phyloP scores from a whole-genome alignment of 1,140 invertebrate species.

The Drosophila biarmipes region DNA sequence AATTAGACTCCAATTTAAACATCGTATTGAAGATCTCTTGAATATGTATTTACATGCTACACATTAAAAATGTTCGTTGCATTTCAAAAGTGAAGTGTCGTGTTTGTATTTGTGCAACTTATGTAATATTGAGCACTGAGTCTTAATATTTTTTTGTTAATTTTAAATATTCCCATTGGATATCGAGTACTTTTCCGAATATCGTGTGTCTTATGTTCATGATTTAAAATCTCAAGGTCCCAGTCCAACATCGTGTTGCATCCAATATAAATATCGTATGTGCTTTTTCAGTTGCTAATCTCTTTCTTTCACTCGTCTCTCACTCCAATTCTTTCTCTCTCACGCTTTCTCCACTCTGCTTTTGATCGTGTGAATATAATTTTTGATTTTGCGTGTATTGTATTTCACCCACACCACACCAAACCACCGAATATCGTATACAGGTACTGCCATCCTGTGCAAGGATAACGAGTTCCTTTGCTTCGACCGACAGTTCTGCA shows the following conservation, averaged over 20 bases:
- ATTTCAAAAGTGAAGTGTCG: too few relatives aligned
- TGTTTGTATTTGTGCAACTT: too few relatives aligned
- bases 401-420: slow-evolving; percentile 9
- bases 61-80: background rate
- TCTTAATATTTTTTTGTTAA: background rate
- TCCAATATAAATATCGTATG: slow-evolving; percentile 24
- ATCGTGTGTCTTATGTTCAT: background rate
- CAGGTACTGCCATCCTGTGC: slow-evolving; percentile 81
- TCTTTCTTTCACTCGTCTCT: slow-evolving; percentile 29
- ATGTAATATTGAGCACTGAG: background rate
- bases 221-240: background rate
- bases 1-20: too few relatives aligned
- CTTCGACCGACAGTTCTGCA: slow-evolving; percentile 88
- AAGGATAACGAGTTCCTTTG: slow-evolving; percentile 87
- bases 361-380: slow-evolving; percentile 18
- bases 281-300: slow-evolving; percentile 46
- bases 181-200: background rate
- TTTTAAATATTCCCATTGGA: background rate
- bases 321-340: slow-evolving; percentile 27
- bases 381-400: slow-evolving; percentile 22
- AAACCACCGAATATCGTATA: slow-evolving; percentile 13
- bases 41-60: background rate
- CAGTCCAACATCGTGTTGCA: slow-evolving; percentile 15
- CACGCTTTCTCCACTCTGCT: slow-evolving; percentile 25
- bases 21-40: too few relatives aligned